Evolutionary conservation across 2,113 vertebrate species (phyloP).

Genomic region (Trochalopteron elliotii): DNA sequence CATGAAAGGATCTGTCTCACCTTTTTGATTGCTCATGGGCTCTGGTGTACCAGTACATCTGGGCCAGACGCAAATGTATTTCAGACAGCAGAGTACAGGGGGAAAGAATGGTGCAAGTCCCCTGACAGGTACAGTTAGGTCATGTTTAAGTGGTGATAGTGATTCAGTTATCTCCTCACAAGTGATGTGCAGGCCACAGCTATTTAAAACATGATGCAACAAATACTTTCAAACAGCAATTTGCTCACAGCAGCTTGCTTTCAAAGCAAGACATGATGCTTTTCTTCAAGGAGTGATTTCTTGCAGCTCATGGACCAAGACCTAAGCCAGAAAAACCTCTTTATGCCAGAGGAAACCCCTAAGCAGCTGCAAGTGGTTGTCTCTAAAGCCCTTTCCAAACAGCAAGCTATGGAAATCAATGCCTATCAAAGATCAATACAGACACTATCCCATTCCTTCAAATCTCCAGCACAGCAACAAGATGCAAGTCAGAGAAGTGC

Average conservation of each 20-base stretch:
- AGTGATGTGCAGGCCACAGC: not conserved
- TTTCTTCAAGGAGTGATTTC: not conserved
- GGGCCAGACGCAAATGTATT: not conserved
- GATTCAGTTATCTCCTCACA: not conserved
- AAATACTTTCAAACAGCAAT: not conserved
- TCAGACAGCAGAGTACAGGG: not conserved
- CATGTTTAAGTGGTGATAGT: not conserved
- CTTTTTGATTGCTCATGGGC: not conserved
- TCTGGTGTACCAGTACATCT: not conserved
- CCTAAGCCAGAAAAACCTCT: not conserved
- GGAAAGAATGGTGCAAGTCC: not conserved
- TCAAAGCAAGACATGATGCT: not conserved
- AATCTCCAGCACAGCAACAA: not conserved
- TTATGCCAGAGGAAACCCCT: not conserved
- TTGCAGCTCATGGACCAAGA: not conserved
- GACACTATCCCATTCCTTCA: not conserved
- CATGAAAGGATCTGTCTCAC: not conserved
- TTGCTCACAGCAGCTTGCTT: not conserved
- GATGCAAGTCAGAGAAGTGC: not conserved
- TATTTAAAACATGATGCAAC: not conserved
- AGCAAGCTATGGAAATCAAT: not conserved
- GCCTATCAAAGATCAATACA: not conserved
- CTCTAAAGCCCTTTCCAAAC: not conserved
- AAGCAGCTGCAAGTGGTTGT: not conserved
- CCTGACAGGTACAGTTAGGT: not conserved